Conservation (phyloP, 2,113 vertebrate species). For the Strix aluco region DNA sequence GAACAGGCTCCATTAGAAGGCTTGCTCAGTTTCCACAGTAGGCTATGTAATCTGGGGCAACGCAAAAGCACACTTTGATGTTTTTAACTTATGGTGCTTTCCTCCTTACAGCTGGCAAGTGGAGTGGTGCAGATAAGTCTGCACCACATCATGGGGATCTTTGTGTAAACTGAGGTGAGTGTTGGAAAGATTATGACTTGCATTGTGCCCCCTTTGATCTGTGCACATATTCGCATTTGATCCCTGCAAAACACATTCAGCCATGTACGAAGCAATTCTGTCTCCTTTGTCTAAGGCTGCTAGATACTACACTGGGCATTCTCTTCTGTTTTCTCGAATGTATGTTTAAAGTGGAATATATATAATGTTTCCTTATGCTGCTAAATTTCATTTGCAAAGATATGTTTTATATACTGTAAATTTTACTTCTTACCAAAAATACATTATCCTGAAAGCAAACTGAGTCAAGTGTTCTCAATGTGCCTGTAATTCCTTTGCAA, state of each 20-base stretch:
- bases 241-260: background rate
- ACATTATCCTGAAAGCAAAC: background rate
- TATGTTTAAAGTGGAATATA: background rate
- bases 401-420: background rate
- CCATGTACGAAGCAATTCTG: background rate
- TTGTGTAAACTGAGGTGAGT: slow-evolving; percentile 55
- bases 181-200: slow-evolving; percentile 29
- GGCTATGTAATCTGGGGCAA: background rate
- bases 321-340: background rate
- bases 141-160: slow-evolving; percentile 50
- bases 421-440: slow-evolving; percentile 33
- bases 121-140: slow-evolving; percentile 50
- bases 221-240: slow-evolving; percentile 9
- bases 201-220: slow-evolving; percentile 31
- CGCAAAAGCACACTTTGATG: background rate
- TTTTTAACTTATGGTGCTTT: slow-evolving; percentile 17
- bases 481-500: slow-evolving; percentile 17
- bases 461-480: slow-evolving; percentile 30
- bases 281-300: background rate
- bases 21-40: background rate
- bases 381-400: background rate
- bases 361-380: background rate
- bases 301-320: background rate
- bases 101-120: slow-evolving; percentile 30
- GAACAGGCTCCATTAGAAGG: background rate